Conservation (phyloP, 2,888 invertebrate genomes). For the Luperina nickerlii region DNA sequence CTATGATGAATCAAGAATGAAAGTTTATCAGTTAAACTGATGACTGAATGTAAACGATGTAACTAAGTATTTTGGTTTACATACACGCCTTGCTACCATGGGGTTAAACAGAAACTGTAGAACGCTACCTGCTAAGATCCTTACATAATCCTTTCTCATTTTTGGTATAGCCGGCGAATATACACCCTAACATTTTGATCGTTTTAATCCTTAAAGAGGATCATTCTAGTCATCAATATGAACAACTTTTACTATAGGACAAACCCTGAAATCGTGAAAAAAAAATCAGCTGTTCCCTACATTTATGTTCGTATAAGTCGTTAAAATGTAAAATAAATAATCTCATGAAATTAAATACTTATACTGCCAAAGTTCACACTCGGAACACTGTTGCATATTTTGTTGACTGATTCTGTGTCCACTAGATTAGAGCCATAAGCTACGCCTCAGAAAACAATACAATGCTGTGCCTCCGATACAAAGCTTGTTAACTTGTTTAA, state of each 20-base stretch:
- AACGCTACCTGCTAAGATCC: not conserved
- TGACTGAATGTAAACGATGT: slow-evolving; percentile 2
- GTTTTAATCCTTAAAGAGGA: no score
- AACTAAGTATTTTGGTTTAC: not conserved
- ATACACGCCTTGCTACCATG: not conserved
- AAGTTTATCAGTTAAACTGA: slow-evolving; percentile 22
- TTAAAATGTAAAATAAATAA: no score
- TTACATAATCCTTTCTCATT: not conserved
- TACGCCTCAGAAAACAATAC: not conserved
- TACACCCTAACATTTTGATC: no score
- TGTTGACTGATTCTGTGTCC: not conserved
- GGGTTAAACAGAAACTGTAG: not conserved
- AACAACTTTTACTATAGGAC: no score
- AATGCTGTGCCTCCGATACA: not conserved
- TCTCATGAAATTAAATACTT: not conserved
- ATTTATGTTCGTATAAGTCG: no score
- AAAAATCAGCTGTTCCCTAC: no score
- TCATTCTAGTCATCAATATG: no score
- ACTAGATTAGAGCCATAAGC: not conserved
- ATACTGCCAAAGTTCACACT: not conserved
- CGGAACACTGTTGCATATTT: not conserved
- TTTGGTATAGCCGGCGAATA: not conserved
- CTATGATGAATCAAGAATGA: slow-evolving; percentile 31
- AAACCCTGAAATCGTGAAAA: no score
- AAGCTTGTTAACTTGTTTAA: slow-evolving; percentile 45